Percentiles rank a stretch among this genome's conserved stretches.
These are phyloP conservation scores for Phyllotreta striolata DNA, from an alignment of 2,888 invertebrate species.

Conservation along the genomic window DNA sequence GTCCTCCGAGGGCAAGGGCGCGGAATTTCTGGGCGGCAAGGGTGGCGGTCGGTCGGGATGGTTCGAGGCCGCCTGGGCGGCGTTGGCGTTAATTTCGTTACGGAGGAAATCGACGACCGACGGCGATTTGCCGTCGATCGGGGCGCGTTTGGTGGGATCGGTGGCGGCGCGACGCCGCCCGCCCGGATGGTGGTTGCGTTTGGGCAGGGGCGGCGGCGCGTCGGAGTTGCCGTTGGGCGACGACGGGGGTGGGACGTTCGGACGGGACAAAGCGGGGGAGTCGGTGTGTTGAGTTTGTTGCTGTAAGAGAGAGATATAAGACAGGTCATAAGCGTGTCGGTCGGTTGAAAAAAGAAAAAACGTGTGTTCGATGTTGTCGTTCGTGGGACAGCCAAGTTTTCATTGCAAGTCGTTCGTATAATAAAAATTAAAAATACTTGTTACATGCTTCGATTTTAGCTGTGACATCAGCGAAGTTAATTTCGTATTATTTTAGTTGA, in stretches of 20 bases:
- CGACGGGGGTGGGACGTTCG: constrained; percentile 29
- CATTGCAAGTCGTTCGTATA: no score
- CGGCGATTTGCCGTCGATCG: constrained; percentile 51
- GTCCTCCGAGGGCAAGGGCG: constrained; percentile 56
- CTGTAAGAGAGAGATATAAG: constrained; percentile 60
- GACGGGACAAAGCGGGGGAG: constrained; percentile 38
- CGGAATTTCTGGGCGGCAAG: constrained; percentile 65
- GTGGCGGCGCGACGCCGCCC: constrained; percentile 34
- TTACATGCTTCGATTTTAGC: no score
- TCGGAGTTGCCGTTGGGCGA: constrained; percentile 52
- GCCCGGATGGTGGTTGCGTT: constrained; percentile 60
- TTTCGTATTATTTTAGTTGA: constrained; percentile 28
- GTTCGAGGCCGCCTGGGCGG: constrained; percentile 49
- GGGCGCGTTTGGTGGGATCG: constrained; percentile 42
- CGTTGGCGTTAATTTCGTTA: constrained; percentile 53
- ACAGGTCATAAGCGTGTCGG: no score
- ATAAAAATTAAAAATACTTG: no score
- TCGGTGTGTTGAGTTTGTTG: constrained; percentile 54
- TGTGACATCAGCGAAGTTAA: no score
- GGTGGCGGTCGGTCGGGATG: constrained; percentile 63
- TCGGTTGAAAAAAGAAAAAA: no score
- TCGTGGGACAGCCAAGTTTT: no score
- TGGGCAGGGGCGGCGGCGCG: constrained; percentile 65
- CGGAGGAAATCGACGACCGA: constrained; percentile 47
- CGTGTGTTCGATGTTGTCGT: no score